phyloP scores from a whole-genome alignment of 2,797 vertebrate species.

The Atherinosoma microstoma region DNA sequence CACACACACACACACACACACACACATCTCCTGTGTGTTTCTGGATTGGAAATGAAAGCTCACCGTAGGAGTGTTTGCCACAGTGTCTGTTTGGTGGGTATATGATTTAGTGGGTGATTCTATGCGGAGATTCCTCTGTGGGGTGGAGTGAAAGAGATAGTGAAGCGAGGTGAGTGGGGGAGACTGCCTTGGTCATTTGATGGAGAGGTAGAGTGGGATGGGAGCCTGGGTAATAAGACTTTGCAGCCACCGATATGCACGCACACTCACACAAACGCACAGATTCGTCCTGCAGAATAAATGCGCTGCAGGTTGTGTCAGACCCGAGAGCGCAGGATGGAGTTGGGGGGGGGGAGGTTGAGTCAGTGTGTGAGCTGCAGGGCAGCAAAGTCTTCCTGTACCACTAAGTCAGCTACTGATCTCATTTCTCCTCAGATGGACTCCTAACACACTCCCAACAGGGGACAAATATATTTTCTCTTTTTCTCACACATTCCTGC shows the following conservation, averaged over 20 bases:
- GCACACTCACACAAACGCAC: slow-evolving; percentile 12
- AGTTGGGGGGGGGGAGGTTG: slow-evolving; percentile 47
- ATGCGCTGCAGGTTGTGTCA: slow-evolving; percentile 73
- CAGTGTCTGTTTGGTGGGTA: slow-evolving; percentile 54
- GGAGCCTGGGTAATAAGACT: slow-evolving; percentile 61
- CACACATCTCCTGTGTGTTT: slow-evolving; percentile 27
- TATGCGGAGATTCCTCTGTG: slow-evolving; percentile 67
- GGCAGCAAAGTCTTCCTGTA: slow-evolving; percentile 76
- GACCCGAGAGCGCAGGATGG: slow-evolving; percentile 47
- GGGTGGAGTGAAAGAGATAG: slow-evolving; percentile 40
- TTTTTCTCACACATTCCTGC: slow-evolving; percentile 60
- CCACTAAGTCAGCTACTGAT: slow-evolving; percentile 76
- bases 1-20: not conserved
- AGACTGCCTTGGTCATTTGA: slow-evolving; percentile 58
- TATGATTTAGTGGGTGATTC: slow-evolving; percentile 75
- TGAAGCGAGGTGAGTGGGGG: slow-evolving; percentile 9
- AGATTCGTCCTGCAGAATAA: slow-evolving; percentile 62
- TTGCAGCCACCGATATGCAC: slow-evolving; percentile 10
- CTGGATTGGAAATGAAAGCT: slow-evolving; percentile 66
- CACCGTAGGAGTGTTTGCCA: slow-evolving; percentile 63
- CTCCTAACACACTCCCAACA: slow-evolving; percentile 77
- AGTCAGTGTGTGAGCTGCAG: slow-evolving; percentile 75
- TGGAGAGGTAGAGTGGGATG: slow-evolving; percentile 62
- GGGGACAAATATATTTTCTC: slow-evolving; percentile 72
- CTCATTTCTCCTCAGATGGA: slow-evolving; percentile 80